These are phyloP conservation scores for Thumatha senex DNA, from an alignment of 2,888 invertebrate genomes.

Conservation along the genomic window DNA sequence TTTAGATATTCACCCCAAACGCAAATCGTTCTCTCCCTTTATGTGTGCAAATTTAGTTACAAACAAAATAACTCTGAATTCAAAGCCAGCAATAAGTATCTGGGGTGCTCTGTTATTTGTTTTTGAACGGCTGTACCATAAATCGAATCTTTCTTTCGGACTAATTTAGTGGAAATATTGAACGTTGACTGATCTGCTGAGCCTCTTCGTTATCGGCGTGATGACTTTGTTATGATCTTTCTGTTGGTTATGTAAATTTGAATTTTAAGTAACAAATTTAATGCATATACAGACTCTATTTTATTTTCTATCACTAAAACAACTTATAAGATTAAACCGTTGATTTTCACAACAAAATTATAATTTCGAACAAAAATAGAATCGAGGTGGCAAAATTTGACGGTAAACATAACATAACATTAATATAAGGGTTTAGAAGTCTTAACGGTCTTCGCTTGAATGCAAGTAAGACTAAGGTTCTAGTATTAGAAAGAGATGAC, in stretches of 20 bases:
- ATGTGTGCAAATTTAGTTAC: neutral
- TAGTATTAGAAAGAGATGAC: too few relatives aligned
- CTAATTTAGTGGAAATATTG: slow-evolving; percentile 34
- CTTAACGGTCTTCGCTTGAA: too few relatives aligned
- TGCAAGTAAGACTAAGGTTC: too few relatives aligned
- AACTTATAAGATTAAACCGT: too few relatives aligned
- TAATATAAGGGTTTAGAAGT: too few relatives aligned
- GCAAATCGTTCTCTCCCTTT: neutral
- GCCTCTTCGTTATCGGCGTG: slow-evolving; percentile 21
- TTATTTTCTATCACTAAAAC: too few relatives aligned
- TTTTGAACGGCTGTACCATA: slow-evolving; percentile 18
- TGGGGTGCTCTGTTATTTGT: slow-evolving; percentile 11
- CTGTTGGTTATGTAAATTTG: slow-evolving; percentile 24
- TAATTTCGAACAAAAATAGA: too few relatives aligned
- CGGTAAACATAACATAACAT: too few relatives aligned
- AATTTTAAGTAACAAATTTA: too few relatives aligned
- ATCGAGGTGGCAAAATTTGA: too few relatives aligned
- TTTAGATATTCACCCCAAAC: neutral
- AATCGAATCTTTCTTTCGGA: slow-evolving; percentile 12
- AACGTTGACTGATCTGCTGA: slow-evolving; percentile 25
- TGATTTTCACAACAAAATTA: too few relatives aligned
- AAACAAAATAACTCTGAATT: slow-evolving; percentile 7
- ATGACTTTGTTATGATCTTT: slow-evolving; percentile 20
- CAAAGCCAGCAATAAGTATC: slow-evolving; percentile 6
- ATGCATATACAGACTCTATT: too few relatives aligned